phyloP scores from a whole-genome alignment of 2,113 vertebrate species.

The Serinus canaria region DNA sequence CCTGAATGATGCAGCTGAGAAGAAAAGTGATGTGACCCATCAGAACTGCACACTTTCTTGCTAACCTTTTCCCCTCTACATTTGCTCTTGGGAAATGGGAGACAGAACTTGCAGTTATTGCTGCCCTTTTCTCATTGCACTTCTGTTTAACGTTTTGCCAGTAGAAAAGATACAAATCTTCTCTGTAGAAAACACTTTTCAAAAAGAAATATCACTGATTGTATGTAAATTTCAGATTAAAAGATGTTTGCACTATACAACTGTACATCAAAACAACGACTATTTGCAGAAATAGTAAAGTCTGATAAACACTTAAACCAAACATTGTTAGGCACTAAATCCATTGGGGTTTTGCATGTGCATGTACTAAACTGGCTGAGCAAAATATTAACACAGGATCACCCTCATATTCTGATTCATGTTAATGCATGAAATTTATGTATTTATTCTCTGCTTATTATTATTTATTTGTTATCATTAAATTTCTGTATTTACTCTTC shows the following conservation, averaged over 20 bases:
- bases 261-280: not conserved
- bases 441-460: not conserved
- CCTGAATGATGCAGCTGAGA: not conserved
- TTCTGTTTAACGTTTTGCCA: not conserved
- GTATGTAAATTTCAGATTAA: not conserved
- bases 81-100: not conserved
- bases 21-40: not conserved
- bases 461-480: not conserved
- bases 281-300: not conserved
- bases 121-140: not conserved
- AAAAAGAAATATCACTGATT: not conserved
- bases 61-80: not conserved
- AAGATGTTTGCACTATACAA: not conserved
- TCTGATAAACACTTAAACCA: not conserved
- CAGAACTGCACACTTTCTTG: not conserved
- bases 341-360: not conserved
- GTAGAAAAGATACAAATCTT: not conserved
- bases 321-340: not conserved
- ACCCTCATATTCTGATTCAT: not conserved
- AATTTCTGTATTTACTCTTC: not conserved
- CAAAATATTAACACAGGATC: not conserved
- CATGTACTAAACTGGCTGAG: not conserved
- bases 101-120: not conserved
- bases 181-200: not conserved
- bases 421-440: not conserved